phyloP scores from a whole-genome alignment of 2,888 invertebrate genomes.

The Drosophila helvetica region DNA sequence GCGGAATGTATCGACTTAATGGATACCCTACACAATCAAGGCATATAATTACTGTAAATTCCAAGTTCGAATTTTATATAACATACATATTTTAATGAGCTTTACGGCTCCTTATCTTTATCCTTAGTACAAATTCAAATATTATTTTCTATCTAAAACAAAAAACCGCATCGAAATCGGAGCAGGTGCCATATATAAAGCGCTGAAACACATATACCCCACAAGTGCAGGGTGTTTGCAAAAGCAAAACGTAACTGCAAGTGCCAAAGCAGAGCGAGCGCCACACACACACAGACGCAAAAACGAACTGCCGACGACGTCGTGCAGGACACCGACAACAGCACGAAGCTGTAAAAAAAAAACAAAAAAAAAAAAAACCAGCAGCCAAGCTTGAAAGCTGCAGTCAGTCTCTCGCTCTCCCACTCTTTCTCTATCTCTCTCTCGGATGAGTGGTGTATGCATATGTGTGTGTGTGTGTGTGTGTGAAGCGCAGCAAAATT shows the following conservation, averaged over 20 bases:
- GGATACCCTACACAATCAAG: neutral
- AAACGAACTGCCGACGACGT: conserved; percentile 10
- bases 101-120: too few species aligned
- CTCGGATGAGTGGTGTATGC: conserved; percentile 12
- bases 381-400: conserved; percentile 27
- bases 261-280: conserved; percentile 70
- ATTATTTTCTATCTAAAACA: too few species aligned
- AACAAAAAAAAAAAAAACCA: conserved; percentile 8
- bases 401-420: conserved; percentile 26
- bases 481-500: conserved; percentile 72
- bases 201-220: neutral
- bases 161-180: too few species aligned
- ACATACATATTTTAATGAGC: too few species aligned
- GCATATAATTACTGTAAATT: too few species aligned
- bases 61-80: too few species aligned
- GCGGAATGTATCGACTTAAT: neutral
- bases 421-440: neutral
- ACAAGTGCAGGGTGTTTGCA: conserved; percentile 14
- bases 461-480: conserved; percentile 32
- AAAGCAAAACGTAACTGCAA: conserved; percentile 47
- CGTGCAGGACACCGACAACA: conserved; percentile 18
- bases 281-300: conserved; percentile 61
- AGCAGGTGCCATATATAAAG: too few species aligned
- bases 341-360: conserved; percentile 22
- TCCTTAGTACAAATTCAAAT: too few species aligned